Conservation (phyloP, 2,888 invertebrate species). For the Drosophila formosana region DNA sequence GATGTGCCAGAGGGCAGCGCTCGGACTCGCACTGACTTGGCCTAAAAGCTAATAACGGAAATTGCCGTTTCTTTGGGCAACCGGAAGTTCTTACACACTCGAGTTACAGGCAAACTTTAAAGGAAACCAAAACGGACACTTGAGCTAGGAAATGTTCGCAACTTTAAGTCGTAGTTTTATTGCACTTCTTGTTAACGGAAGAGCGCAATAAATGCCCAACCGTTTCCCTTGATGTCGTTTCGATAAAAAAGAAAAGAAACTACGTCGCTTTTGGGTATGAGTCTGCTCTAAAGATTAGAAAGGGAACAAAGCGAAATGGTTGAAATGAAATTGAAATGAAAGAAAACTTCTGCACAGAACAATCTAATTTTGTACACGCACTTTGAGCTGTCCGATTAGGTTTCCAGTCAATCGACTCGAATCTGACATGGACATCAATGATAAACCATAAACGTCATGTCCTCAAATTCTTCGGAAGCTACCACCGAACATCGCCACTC, state of each 20-base stretch:
- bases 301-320: background rate
- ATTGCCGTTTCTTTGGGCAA: conserved; percentile 62
- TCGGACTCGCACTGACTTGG: conserved; percentile 10
- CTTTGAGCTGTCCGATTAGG: conserved; percentile 10
- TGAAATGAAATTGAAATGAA: background rate
- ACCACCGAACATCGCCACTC: conserved; percentile 18
- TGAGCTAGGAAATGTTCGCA: conserved; percentile 2
- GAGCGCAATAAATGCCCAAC: conserved; percentile 14
- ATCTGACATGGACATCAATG: conserved; percentile 9
- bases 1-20: background rate
- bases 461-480: conserved; percentile 22
- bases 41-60: conserved; percentile 60
- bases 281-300: background rate
- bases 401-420: background rate
- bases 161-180: conserved; percentile 14
- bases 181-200: conserved; percentile 9
- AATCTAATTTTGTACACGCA: background rate
- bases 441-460: conserved; percentile 19
- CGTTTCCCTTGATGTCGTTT: conserved; percentile 11
- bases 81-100: conserved; percentile 72
- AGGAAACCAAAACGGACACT: conserved; percentile 33
- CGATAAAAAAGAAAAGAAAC: conserved; percentile 9
- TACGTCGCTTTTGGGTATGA: conserved; percentile 1
- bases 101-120: conserved; percentile 65
- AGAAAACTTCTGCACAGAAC: background rate